phyloP scores from a whole-genome alignment of 2,113 vertebrate species.

The Aix galericulata region DNA sequence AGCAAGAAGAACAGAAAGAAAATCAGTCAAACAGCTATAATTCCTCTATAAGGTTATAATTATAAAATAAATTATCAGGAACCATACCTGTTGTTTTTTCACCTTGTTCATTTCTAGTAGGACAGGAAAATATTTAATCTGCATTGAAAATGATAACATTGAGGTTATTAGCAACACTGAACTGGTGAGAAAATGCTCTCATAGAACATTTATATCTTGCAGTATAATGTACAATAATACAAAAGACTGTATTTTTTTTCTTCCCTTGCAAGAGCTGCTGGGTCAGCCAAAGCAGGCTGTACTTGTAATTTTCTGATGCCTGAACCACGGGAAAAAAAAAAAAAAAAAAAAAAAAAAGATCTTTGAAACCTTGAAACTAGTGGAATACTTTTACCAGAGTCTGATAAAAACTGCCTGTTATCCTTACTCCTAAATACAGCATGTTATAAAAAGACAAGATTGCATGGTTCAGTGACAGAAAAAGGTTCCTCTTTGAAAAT shows the following conservation, averaged over 20 bases:
- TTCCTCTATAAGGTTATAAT: not conserved
- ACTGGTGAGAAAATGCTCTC: not conserved
- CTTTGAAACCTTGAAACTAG: not conserved
- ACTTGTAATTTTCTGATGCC: not conserved
- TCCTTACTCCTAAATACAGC: not conserved
- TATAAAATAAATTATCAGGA: not conserved
- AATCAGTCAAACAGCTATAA: not conserved
- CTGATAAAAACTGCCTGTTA: conserved; percentile 9
- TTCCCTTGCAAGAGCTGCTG: not conserved
- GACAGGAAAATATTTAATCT: not conserved
- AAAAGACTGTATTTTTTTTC: not conserved
- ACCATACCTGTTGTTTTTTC: not conserved
- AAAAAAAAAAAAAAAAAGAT: conserved; percentile 42
- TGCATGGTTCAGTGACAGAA: not conserved
- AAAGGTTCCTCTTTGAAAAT: not conserved
- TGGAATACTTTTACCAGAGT: not conserved
- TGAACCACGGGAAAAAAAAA: conserved; percentile 9
- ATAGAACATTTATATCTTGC: not conserved
- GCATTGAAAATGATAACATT: not conserved
- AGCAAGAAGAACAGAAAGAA: not conserved
- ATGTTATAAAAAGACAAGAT: not conserved
- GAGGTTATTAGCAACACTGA: not conserved
- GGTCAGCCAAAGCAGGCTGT: not conserved
- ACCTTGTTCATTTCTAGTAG: not conserved
- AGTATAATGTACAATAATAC: not conserved